Percentiles rank a stretch among this genome's conserved stretches.
phyloP scores from a whole-genome alignment of 2,113 vertebrate genomes.

The Lophotis ruficrista region DNA sequence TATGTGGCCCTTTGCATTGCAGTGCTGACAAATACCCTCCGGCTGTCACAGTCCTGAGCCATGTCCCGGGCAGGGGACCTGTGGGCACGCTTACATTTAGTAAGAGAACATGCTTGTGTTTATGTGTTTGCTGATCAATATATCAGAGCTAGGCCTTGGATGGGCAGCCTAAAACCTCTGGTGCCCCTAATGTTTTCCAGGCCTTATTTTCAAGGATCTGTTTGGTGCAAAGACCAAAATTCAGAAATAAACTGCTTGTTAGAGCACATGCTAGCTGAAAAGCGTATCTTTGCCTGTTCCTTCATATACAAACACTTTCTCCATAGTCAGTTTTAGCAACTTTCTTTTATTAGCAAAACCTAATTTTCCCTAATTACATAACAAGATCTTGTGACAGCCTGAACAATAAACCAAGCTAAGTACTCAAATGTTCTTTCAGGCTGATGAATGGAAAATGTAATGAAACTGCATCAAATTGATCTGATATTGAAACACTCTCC shows the following conservation, averaged over 20 bases:
- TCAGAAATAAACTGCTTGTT: background rate
- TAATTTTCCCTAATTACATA: background rate
- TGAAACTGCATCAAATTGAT: background rate
- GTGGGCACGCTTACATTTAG: background rate
- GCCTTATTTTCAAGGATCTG: background rate
- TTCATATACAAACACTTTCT: background rate
- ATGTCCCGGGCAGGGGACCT: background rate
- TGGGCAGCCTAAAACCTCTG: background rate
- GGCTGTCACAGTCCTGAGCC: background rate
- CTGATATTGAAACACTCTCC: background rate
- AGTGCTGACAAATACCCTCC: background rate
- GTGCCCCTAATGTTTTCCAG: background rate
- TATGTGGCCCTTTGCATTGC: background rate
- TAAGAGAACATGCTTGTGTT: background rate
- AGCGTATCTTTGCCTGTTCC: background rate
- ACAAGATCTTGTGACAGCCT: background rate
- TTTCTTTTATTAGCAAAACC: background rate
- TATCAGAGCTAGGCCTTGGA: background rate
- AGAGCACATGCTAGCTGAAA: background rate
- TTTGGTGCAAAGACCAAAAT: background rate
- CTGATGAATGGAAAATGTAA: background rate
- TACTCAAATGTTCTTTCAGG: background rate
- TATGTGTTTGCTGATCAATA: background rate
- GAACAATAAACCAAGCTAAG: background rate
- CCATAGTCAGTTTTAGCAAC: background rate